A percentile compares a stretch with the other conserved stretches of the same genome.
These are phyloP conservation scores for Propithecus perrieri DNA, from an alignment of 2,797 vertebrate species.

Conservation along the genomic window DNA sequence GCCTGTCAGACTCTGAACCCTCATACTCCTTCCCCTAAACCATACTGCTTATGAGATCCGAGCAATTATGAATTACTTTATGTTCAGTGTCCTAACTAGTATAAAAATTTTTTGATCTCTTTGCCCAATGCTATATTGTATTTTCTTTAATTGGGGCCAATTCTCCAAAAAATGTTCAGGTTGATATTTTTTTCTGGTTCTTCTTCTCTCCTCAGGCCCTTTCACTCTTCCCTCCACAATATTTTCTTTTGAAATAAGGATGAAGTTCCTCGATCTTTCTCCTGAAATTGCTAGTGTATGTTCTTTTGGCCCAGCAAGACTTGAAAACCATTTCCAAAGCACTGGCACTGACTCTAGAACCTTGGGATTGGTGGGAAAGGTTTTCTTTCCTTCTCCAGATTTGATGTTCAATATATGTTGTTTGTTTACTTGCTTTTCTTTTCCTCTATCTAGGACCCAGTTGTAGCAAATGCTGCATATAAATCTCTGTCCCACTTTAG, in stretches of 20 bases:
- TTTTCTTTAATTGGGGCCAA: neutral
- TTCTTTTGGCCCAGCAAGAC: neutral
- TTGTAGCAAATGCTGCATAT: constrained; percentile 91
- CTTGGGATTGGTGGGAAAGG: neutral
- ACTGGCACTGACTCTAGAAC: neutral
- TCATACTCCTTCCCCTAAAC: neutral
- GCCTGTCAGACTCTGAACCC: neutral
- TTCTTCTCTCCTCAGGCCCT: neutral
- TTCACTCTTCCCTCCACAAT: neutral
- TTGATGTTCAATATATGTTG: neutral
- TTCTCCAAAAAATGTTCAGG: neutral
- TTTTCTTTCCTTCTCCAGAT: neutral
- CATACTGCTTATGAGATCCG: neutral
- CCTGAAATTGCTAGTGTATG: neutral
- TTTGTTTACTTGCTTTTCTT: constrained; percentile 55
- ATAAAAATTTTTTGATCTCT: neutral
- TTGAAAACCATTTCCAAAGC: neutral
- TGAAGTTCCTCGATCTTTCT: neutral
- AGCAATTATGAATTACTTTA: neutral
- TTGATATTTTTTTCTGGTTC: constrained; percentile 7
- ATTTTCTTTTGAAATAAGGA: neutral
- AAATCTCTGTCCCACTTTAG: constrained; percentile 91
- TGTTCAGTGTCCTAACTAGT: neutral
- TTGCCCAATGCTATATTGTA: neutral
- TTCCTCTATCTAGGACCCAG: constrained; percentile 85